Evolutionary conservation across 2,113 vertebrate genomes (phyloP), one percentile per base, ranked within the genome.

Genomic region (Scartelaos histophorus): DNA sequence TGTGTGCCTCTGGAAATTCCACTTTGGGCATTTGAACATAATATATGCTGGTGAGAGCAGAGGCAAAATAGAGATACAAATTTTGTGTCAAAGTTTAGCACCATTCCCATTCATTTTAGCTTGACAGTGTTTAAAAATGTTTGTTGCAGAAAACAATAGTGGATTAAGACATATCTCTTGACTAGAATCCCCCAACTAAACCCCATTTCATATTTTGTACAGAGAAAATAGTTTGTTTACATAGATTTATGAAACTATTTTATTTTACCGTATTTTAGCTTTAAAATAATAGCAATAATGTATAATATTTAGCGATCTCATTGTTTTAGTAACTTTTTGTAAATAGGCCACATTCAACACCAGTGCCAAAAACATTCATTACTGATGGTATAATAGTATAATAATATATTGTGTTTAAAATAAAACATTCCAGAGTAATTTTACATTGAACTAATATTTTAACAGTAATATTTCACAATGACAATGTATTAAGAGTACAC

Each of bases 151-250:
- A 58, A 73, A 82, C 69, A 86, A 25, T 73, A 25, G 75, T 68
- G 58, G 34, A 64, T 64, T 21, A 38, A 64, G 34, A 38, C 64
- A 25, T 53, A 69, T 82, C 82, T 54, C 47, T 57, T 78, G 22
- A 70, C 29, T 76, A 15, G 76, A 58, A 66, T 12, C 72, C 62
- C 45, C 38, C 65, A 70, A 66, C 64, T 70, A 54, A 71, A 62
- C 10, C 76, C 62, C 54, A 74, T 79, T 81, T 72, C 62, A 71
- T 47, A 53, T 81, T 70, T 73, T 91, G 78, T 85, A 85, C 10
- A 87, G 83, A 89, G 65, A 53, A 65, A 51, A 66, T 81, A 53
- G 76, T 71, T 75, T 85, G 88, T 91, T 90, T 88, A 90, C 85
- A 82, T 66, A 81, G 24, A 66, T 80, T 70, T 73, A 82, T 65